A percentile compares a stretch with the other conserved stretches of the same genome.
These are phyloP conservation scores for Phaethon lepturus DNA, from an alignment of 2,113 vertebrate species.

Conservation along the genomic window DNA sequence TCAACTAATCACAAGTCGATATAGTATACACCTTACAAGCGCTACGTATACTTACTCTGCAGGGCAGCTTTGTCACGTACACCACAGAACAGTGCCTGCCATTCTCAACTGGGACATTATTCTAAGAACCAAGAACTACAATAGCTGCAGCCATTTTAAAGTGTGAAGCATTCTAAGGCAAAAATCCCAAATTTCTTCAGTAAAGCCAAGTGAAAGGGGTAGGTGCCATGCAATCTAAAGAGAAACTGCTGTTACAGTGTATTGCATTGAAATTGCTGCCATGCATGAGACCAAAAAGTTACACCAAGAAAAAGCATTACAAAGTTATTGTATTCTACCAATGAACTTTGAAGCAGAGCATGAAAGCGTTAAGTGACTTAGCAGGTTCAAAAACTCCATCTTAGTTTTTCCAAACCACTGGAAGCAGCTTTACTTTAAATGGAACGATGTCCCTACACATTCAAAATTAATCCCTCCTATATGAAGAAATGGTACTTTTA, in stretches of 20 bases:
- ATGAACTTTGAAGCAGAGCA: slow-evolving; percentile 18
- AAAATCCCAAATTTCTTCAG: not conserved
- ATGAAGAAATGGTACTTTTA: not conserved
- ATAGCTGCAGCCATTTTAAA: not conserved
- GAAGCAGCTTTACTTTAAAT: not conserved
- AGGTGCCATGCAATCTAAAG: slow-evolving; percentile 11
- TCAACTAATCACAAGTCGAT: not conserved
- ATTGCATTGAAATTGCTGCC: not conserved
- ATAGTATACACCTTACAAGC: not conserved
- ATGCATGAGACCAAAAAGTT: not conserved
- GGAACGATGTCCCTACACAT: not conserved
- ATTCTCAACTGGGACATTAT: not conserved
- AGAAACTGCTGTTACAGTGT: not conserved
- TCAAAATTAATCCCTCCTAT: not conserved
- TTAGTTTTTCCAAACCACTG: not conserved
- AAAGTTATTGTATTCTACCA: slow-evolving; percentile 16
- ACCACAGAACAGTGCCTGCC: not conserved
- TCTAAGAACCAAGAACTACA: not conserved
- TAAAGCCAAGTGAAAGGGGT: not conserved
- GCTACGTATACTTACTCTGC: rapidly evolving
- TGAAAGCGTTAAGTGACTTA: not conserved
- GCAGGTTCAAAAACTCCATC: slow-evolving; percentile 50
- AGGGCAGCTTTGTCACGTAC: not conserved
- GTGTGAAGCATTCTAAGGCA: not conserved
- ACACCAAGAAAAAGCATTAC: slow-evolving; percentile 4